Base-by-base conservation (phyloP, 2,888 invertebrate genomes). In the Lasioglossum figueresi region DNA sequence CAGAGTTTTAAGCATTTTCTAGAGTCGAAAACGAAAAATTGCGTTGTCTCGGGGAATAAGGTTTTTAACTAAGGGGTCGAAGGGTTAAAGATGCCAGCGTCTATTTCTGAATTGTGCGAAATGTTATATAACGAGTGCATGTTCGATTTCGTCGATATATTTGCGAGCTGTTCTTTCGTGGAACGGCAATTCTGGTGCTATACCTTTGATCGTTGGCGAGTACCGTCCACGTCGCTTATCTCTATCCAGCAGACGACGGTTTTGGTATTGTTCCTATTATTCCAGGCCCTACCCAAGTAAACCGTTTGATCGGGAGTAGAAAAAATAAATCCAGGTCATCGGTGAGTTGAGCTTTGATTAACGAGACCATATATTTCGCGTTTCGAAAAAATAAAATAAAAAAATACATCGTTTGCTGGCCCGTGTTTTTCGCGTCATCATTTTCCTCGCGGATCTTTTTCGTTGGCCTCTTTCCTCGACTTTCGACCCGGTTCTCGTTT, bases 301-400 rank as follows among this genome's bases (percentile, higher is more conserved):
- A 85, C 70, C 59, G 79, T 79, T 79, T 85, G 82, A 79, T 79
- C 76, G 43, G 12, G 27, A 12, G 12, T 12, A 37, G 68, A 68
- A 37, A 75, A 76, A 79, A 45, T 43, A 75, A 66, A 85, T 82
- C 70, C 73, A 34, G 85, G 85, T 79, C 85, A 43, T 76, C 76
- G 56, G 73, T 86, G 86, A 85, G 76, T 86, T 68, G 56, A 79
- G 81, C 81, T 84, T 77, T 66, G 79, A 86, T 80, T 82, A 86
- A 73, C 86, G 68, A 78, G 48, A 80, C 71, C 5, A 27, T 59
- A 4, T 80, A 45, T 80, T 63, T 52, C 48, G 75, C 48, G 75
- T 45, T 76, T 40, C 74, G n/a, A 40, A 59, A 59, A 75, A 34
- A n/a, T 1, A 19, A 59, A 43, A 40, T 16, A n/a, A 23, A 45